Evolutionary conservation across 30 jellyfish, hydroid and myxozoan genomes (phyloP).

Genomic region (Hydractinia symbiolongicarpus): DNA sequence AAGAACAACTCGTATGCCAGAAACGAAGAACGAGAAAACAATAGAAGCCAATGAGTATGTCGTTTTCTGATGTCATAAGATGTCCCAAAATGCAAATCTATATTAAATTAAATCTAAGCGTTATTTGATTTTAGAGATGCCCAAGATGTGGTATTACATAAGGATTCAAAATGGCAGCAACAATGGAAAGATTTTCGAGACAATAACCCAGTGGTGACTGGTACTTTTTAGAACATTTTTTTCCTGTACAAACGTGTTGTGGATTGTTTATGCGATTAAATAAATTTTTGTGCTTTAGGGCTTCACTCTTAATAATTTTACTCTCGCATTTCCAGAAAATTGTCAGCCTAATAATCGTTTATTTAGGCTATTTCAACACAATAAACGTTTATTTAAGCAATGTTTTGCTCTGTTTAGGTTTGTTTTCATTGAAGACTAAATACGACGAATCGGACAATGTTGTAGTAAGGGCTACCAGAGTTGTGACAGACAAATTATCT

Average conservation of each 20-base stretch:
- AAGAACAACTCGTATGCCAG: slow-evolving; percentile 9
- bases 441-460: slow-evolving; percentile 89
- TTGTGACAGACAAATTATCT: slow-evolving; percentile 70
- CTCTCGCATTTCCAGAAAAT: too few species aligned
- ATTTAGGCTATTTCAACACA: neutral
- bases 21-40: slow-evolving; percentile 8
- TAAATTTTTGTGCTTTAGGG: too few species aligned
- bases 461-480: slow-evolving; percentile 75
- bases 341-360: too few species aligned
- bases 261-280: too few species aligned
- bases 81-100: neutral
- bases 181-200: slow-evolving; percentile 95
- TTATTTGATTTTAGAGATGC: slow-evolving; percentile 47
- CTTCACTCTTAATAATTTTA: too few species aligned
- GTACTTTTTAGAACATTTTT: slow-evolving; percentile 11
- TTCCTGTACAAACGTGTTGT: too few species aligned
- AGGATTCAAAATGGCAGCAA: slow-evolving; percentile 90
- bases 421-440: slow-evolving; percentile 72
- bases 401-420: slow-evolving; percentile 33
- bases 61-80: neutral
- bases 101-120: too few species aligned
- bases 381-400: neutral
- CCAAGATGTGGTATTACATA: slow-evolving; percentile 79
- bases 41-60: slow-evolving; percentile 36
- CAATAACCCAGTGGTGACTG: slow-evolving; percentile 82